Conservation (phyloP, 2,888 invertebrate species). For the Torymus auratus region DNA sequence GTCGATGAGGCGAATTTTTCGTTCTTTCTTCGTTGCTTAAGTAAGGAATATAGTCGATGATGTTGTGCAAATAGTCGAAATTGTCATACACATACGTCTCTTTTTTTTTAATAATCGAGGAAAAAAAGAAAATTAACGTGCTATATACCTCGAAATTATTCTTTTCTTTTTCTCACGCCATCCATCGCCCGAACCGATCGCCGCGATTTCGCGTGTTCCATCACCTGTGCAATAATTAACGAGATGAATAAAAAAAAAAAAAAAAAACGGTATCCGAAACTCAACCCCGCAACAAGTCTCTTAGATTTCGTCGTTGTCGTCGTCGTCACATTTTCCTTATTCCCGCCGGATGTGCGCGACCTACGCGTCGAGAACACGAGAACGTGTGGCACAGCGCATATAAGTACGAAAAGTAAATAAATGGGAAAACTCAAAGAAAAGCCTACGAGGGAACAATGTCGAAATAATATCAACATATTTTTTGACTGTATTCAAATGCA, state of each 20-base stretch:
- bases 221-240: constrained; percentile 52
- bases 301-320: no score
- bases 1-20: constrained; percentile 48
- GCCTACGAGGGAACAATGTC: constrained; percentile 73
- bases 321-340: no score
- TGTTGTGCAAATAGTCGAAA: constrained; percentile 55
- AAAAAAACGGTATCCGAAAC: constrained; percentile 6
- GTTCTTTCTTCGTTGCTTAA: constrained; percentile 50
- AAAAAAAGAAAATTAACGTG: constrained; percentile 41
- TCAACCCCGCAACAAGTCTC: not conserved
- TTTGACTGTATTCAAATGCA: constrained; percentile 69
- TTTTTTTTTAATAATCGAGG: constrained; percentile 30
- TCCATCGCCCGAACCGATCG: constrained; percentile 33
- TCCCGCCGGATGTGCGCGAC: no score
- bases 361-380: no score
- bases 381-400: no score
- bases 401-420: constrained; percentile 60
- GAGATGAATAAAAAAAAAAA: constrained; percentile 11
- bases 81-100: not conserved
- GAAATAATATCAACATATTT: constrained; percentile 73
- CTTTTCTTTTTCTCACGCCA: constrained; percentile 11
- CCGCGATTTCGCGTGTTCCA: constrained; percentile 33
- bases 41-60: constrained; percentile 44
- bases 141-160: constrained; percentile 45
- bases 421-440: constrained; percentile 45